Evolutionary conservation across 2,888 invertebrate genomes (phyloP).

Genomic region (Blera fallax): DNA sequence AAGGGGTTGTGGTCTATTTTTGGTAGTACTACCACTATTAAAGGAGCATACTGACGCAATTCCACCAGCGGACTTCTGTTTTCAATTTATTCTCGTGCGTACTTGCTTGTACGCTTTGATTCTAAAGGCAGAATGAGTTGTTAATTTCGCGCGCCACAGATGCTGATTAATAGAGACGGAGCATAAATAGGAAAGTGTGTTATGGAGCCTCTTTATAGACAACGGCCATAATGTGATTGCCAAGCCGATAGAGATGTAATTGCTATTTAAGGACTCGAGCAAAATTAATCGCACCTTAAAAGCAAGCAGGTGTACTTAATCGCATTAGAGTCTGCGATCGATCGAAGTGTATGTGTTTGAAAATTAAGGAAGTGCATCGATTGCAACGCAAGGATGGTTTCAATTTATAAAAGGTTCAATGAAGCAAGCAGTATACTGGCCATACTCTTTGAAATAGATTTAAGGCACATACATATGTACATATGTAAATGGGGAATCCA

Average conservation of each 20-base stretch:
- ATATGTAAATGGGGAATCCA: background rate
- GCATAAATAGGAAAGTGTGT: constrained; percentile 50
- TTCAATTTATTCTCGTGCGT: constrained; percentile 47
- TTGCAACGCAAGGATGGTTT: constrained; percentile 8
- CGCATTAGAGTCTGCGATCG: constrained; percentile 47
- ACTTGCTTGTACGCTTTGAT: constrained; percentile 37
- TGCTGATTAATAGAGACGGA: constrained; percentile 50
- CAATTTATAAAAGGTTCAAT: background rate
- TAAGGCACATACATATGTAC: too few relatives aligned
- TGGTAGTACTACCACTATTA: constrained; percentile 33
- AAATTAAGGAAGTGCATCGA: constrained; percentile 38
- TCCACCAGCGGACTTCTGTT: constrained; percentile 5
- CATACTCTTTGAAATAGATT: background rate
- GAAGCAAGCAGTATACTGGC: background rate
- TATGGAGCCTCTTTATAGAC: constrained; percentile 56
- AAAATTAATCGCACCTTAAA: constrained; percentile 50
- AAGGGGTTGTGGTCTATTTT: constrained; percentile 69
- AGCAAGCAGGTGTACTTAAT: constrained; percentile 59
- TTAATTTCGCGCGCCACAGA: constrained; percentile 51
- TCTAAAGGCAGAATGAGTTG: constrained; percentile 46
- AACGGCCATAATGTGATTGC: constrained; percentile 58
- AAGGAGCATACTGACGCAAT: constrained; percentile 39
- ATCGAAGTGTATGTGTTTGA: constrained; percentile 12
- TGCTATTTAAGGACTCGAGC: constrained; percentile 61
- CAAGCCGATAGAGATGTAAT: constrained; percentile 51